Conservation (phyloP, 1,140 invertebrate genomes). For the Olivierus martensii region DNA sequence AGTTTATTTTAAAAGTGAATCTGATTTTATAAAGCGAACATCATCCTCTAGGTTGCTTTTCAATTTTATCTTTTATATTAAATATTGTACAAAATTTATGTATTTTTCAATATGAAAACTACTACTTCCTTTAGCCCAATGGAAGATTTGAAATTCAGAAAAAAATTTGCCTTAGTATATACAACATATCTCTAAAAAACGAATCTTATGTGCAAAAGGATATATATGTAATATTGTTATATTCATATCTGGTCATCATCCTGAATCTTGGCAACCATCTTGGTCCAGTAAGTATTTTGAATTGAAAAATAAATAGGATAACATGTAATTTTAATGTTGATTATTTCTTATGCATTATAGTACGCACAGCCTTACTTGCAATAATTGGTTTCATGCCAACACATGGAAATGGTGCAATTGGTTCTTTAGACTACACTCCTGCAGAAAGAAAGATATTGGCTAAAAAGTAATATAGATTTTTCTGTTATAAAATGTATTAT, state of each 20-base stretch:
- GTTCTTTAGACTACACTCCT: constrained; percentile 70
- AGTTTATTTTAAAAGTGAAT: no score
- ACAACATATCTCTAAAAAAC: no score
- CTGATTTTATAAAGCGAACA: no score
- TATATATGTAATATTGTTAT: no score
- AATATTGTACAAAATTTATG: no score
- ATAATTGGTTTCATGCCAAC: constrained; percentile 92
- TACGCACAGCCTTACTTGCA: constrained; percentile 80
- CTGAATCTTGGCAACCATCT: constrained; percentile 92
- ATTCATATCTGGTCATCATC: constrained; percentile 93
- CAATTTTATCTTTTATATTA: no score
- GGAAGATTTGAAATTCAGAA: constrained; percentile 88
- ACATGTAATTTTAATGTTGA: neutral
- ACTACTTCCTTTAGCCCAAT: constrained; percentile 78
- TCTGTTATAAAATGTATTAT: constrained; percentile 1
- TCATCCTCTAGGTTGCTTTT: no score
- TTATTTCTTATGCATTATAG: constrained; percentile 18
- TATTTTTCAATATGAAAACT: no score
- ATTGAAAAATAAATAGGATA: neutral
- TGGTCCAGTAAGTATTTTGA: constrained; percentile 53
- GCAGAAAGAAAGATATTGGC: constrained; percentile 71
- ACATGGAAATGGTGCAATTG: constrained; percentile 70
- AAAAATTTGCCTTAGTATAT: constrained; percentile 94
- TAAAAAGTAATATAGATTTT: constrained; percentile 42
- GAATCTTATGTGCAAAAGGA: no score